Conservation (phyloP, 2,113 vertebrate species). For the Leptocoma aspasia region DNA sequence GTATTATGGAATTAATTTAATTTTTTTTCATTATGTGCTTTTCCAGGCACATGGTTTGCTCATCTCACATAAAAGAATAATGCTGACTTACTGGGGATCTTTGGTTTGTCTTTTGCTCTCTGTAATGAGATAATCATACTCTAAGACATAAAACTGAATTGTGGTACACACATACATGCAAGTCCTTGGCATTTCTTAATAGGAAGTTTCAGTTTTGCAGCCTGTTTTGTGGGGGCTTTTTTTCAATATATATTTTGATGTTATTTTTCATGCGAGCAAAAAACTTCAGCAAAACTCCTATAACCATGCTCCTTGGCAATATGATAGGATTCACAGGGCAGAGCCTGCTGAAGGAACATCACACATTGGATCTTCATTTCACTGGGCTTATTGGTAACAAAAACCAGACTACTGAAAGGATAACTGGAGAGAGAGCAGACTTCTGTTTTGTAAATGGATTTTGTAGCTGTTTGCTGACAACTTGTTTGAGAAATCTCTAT, state of each 20-base stretch:
- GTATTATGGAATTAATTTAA: background rate
- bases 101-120: background rate
- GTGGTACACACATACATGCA: background rate
- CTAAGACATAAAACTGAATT: background rate
- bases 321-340: background rate
- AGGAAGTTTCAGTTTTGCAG: background rate
- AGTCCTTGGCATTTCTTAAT: background rate
- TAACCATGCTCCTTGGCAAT: accelerated
- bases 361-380: background rate
- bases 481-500: background rate
- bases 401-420: background rate
- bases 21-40: background rate
- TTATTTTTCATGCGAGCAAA: background rate
- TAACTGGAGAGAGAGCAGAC: background rate
- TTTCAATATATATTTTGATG: background rate
- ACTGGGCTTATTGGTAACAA: background rate
- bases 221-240: accelerated
- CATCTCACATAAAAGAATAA: background rate
- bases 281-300: background rate
- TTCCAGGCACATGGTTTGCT: background rate
- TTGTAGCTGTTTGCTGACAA: conserved; percentile 1
- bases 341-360: background rate
- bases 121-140: background rate
- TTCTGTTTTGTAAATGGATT: background rate
- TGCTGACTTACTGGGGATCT: background rate